Evolutionary conservation across 2,888 invertebrate genomes (phyloP).

Genomic region (Agrotis exclamationis): DNA sequence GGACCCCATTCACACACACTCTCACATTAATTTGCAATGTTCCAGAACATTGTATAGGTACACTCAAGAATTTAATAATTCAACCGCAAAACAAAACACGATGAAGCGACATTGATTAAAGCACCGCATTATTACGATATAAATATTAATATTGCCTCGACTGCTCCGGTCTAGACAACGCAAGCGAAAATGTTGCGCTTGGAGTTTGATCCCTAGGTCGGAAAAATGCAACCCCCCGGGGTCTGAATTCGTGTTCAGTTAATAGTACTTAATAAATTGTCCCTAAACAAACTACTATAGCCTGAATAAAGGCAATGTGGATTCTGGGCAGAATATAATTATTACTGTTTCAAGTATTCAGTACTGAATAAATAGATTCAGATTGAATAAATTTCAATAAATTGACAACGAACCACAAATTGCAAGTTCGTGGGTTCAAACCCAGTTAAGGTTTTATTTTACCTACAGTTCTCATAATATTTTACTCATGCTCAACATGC

Average conservation of each 20-base stretch:
- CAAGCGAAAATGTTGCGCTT: neutral
- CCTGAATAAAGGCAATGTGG: neutral
- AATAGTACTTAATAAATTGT: neutral
- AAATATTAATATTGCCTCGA: slow-evolving; percentile 41
- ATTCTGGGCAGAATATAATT: neutral
- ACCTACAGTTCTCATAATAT: too few species aligned
- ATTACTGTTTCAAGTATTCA: neutral
- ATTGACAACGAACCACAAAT: too few species aligned
- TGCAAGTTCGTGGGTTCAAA: too few species aligned
- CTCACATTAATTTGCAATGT: neutral
- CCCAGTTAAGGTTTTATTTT: too few species aligned
- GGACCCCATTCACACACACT: neutral
- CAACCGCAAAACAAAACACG: slow-evolving; percentile 23
- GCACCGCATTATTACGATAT: slow-evolving; percentile 34
- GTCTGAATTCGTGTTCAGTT: neutral
- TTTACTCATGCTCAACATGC: too few species aligned
- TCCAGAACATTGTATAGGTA: slow-evolving; percentile 1
- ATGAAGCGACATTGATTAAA: slow-evolving; percentile 30
- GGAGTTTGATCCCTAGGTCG: neutral
- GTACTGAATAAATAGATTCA: too few species aligned
- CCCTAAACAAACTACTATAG: too few species aligned
- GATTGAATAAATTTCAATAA: too few species aligned
- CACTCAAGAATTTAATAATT: slow-evolving; percentile 46
- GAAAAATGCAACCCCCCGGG: neutral
- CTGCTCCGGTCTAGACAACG: neutral